These are phyloP conservation scores for Deilephila elpenor DNA, from an alignment of 2,888 invertebrate species.

Conservation along the genomic window DNA sequence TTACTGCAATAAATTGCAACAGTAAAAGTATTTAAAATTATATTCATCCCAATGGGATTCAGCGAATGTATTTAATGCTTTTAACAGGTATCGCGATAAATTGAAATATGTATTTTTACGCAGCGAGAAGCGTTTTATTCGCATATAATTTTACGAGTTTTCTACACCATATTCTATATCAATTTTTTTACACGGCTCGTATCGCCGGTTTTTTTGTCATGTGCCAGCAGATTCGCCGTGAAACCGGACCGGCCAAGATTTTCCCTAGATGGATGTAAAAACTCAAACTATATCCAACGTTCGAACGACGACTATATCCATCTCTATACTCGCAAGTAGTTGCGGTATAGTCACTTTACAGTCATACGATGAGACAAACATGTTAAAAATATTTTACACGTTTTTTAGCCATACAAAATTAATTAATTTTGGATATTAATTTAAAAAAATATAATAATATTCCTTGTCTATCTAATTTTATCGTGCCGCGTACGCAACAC, in stretches of 20 bases:
- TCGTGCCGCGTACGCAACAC: too few species aligned
- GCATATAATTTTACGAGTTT: constrained; percentile 1
- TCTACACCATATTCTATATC: neutral
- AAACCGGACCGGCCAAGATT: neutral
- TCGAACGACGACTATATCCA: too few species aligned
- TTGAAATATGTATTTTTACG: constrained; percentile 16
- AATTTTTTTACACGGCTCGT: neutral
- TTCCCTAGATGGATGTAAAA: neutral
- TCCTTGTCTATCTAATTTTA: too few species aligned
- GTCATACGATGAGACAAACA: too few species aligned
- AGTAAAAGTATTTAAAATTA: neutral
- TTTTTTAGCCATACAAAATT: too few species aligned
- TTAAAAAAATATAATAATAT: too few species aligned
- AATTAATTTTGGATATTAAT: too few species aligned
- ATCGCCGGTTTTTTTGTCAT: neutral
- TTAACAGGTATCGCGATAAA: neutral
- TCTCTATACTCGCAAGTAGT: too few species aligned
- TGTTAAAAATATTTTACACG: too few species aligned
- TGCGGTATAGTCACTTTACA: too few species aligned
- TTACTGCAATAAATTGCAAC: too few species aligned
- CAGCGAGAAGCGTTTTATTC: neutral
- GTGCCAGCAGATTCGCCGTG: neutral
- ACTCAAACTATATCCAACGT: too few species aligned
- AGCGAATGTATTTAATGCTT: neutral
- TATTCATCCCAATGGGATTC: neutral